Evolutionary conservation across 2,113 vertebrate genomes (phyloP).

Genomic region (Grallaria varia): DNA sequence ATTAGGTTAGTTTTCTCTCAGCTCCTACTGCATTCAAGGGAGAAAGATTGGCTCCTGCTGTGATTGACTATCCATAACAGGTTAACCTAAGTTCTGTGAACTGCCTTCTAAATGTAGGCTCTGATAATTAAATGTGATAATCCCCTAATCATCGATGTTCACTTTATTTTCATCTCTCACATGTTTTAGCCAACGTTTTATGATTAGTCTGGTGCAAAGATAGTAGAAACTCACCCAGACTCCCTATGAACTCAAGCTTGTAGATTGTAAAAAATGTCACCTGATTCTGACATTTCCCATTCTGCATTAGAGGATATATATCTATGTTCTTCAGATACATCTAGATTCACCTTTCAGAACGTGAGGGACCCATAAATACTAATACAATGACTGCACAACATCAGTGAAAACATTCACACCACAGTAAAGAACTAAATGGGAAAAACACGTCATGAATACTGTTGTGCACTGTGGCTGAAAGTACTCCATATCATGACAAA

Average conservation of each 20-base stretch:
- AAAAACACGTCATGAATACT: neutral
- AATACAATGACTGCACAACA: neutral
- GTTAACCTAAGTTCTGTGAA: neutral
- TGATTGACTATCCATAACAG: neutral
- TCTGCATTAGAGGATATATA: neutral
- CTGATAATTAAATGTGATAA: neutral
- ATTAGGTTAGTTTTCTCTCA: neutral
- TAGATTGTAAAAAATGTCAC: neutral
- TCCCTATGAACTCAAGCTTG: neutral
- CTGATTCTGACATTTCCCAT: neutral
- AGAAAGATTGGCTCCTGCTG: accelerated
- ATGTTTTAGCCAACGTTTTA: neutral
- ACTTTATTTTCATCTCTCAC: neutral
- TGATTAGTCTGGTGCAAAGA: neutral
- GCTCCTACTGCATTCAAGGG: neutral
- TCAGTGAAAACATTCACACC: neutral
- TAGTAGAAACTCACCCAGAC: neutral
- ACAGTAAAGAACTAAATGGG: neutral
- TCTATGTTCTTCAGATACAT: neutral
- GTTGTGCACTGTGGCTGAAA: neutral
- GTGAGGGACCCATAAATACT: neutral
- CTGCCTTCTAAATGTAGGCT: neutral
- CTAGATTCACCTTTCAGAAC: neutral
- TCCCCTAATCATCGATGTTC: neutral
- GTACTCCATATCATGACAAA: neutral